Percentiles rank a stretch among this genome's conserved stretches.
These are phyloP conservation scores for Halocaridina rubra DNA, from an alignment of 2,888 invertebrate genomes.

Conservation along the genomic window DNA sequence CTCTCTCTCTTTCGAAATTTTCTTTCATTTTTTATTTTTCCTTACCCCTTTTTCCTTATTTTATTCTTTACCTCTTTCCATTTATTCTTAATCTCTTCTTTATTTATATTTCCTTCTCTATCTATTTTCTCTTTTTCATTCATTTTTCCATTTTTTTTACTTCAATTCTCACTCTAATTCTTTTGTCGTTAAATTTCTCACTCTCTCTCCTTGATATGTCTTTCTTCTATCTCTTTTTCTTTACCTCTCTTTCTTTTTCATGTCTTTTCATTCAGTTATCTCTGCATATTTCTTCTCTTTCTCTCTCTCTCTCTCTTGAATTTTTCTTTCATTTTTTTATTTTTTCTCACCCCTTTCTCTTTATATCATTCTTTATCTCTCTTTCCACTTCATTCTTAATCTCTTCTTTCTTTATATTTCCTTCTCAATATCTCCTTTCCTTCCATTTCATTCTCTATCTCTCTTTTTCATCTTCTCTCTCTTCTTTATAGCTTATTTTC, in stretches of 20 bases:
- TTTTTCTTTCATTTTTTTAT: background rate
- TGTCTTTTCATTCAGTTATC: background rate
- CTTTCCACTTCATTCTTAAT: background rate
- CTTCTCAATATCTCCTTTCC: background rate
- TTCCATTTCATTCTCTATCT: background rate
- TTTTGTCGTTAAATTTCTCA: background rate
- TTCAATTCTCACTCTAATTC: background rate
- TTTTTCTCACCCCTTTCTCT: background rate
- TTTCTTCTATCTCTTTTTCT: background rate
- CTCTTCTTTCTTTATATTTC: background rate
- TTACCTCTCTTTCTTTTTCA: background rate
- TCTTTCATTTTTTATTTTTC: background rate
- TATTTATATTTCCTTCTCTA: background rate
- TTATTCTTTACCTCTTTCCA: background rate
- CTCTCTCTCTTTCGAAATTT: background rate
- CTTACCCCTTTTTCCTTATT: background rate
- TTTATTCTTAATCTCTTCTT: background rate
- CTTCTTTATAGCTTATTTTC: background rate
- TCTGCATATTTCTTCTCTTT: too few species aligned
- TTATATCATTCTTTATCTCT: background rate
- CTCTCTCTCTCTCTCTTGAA: background rate
- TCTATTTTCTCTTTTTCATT: background rate
- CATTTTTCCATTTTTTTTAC: background rate
- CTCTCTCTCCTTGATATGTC: background rate
- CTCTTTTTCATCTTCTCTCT: background rate